Evolutionary conservation across 37 sponge, comb jelly and placozoan species (phyloP).

Genomic region (Oopsacas minuta): DNA sequence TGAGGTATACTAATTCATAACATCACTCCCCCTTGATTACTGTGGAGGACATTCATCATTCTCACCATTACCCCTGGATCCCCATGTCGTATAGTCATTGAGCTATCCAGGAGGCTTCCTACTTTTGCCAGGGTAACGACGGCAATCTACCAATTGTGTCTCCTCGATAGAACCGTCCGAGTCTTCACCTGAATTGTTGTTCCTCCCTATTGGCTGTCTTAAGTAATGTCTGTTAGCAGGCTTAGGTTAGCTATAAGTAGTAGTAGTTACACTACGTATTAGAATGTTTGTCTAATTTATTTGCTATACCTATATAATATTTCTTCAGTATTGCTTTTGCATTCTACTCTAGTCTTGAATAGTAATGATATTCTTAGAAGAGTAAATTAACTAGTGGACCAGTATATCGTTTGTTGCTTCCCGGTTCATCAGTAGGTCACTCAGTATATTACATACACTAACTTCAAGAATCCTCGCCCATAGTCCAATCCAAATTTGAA

Average conservation of each 20-base stretch:
- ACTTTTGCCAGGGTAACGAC: too few relatives aligned
- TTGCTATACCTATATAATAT: neutral
- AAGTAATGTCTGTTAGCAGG: neutral
- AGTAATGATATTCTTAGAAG: too few relatives aligned
- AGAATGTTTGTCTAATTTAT: neutral
- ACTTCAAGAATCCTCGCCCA: too few relatives aligned
- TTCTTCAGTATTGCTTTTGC: neutral
- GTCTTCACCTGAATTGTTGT: neutral
- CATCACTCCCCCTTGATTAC: neutral
- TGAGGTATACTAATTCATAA: neutral
- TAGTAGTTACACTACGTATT: neutral
- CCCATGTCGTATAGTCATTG: too few relatives aligned
- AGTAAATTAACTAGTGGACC: too few relatives aligned
- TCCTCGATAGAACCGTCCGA: neutral
- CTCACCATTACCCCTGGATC: too few relatives aligned
- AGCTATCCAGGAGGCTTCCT: too few relatives aligned
- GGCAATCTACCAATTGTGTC: neutral
- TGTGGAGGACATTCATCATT: neutral
- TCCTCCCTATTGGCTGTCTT: neutral
- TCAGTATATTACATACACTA: too few relatives aligned
- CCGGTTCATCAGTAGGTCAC: too few relatives aligned
- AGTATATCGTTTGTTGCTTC: too few relatives aligned
- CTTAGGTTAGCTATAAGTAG: neutral
- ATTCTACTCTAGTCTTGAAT: too few relatives aligned
- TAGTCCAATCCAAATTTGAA: too few relatives aligned